These are phyloP conservation scores for Himalopsyche kuldschensis DNA, from an alignment of 2,888 invertebrate species.

Conservation along the genomic window DNA sequence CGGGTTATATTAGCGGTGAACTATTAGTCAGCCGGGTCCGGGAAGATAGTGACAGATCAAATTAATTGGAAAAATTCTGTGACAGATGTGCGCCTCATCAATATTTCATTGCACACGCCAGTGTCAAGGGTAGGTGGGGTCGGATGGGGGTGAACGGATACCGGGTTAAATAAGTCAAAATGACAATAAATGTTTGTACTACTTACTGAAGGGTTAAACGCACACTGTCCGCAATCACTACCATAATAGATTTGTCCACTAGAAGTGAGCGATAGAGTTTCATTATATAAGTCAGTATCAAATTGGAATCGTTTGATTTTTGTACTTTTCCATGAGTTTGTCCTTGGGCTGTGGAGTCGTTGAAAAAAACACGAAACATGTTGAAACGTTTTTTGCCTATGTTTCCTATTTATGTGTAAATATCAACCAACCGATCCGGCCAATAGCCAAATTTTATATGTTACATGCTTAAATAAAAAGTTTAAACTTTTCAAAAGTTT, in stretches of 20 bases:
- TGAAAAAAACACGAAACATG: no score
- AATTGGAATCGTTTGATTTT: no score
- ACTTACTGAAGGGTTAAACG: background rate
- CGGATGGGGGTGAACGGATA: conserved; percentile 33
- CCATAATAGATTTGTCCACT: background rate
- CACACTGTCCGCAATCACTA: background rate
- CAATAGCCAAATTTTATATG: no score
- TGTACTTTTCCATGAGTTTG: no score
- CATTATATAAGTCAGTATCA: no score
- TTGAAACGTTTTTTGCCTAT: no score
- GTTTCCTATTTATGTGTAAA: no score
- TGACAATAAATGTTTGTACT: conserved; percentile 38
- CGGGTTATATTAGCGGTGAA: background rate
- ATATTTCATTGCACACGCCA: conserved; percentile 39
- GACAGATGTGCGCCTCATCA: conserved; percentile 41
- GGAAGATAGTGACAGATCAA: conserved; percentile 38
- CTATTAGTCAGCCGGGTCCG: background rate
- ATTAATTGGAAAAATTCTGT: conserved; percentile 39
- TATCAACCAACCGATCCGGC: no score
- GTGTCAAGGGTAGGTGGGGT: background rate
- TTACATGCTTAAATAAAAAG: no score
- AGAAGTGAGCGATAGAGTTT: background rate
- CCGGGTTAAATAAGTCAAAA: conserved; percentile 37
- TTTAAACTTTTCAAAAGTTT: no score
- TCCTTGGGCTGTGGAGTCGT: no score